phyloP scores from a whole-genome alignment of 2,113 vertebrate species.

The Gopherus evgoodei region DNA sequence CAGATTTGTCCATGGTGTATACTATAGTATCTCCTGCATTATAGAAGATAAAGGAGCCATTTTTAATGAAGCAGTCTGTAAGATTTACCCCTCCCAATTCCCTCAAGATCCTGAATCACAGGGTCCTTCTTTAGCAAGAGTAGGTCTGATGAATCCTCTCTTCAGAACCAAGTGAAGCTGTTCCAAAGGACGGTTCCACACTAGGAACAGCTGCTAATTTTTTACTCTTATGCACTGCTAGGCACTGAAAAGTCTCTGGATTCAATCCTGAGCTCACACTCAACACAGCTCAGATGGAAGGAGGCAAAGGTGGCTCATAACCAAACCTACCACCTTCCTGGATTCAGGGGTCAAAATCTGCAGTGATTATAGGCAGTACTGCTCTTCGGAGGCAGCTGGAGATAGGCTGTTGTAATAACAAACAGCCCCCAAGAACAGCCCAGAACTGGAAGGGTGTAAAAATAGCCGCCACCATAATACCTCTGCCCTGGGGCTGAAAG shows the following conservation, averaged over 20 bases:
- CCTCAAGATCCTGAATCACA: neutral
- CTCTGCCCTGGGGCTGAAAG: neutral
- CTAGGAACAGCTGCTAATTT: rapidly evolving
- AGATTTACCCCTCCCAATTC: neutral
- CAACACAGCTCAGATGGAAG: neutral
- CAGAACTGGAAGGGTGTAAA: neutral
- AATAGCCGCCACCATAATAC: neutral
- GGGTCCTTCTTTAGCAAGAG: neutral
- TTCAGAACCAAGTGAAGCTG: neutral
- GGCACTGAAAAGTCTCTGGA: rapidly evolving
- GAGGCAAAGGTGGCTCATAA: no score
- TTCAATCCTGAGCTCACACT: rapidly evolving
- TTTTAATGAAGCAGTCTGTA: neutral
- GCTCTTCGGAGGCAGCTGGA: no score
- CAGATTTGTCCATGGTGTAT: neutral
- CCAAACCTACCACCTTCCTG: no score
- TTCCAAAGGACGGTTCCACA: neutral
- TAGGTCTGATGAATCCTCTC: neutral
- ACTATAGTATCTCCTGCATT: neutral
- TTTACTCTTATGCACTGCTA: rapidly evolving
- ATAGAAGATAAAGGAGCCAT: neutral
- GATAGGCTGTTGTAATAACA: no score
- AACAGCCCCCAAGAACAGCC: no score
- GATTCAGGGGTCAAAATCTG: neutral
- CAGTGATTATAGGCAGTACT: neutral